Conservation (phyloP, 1,140 invertebrate genomes). For the Calephelis virginiensis region DNA sequence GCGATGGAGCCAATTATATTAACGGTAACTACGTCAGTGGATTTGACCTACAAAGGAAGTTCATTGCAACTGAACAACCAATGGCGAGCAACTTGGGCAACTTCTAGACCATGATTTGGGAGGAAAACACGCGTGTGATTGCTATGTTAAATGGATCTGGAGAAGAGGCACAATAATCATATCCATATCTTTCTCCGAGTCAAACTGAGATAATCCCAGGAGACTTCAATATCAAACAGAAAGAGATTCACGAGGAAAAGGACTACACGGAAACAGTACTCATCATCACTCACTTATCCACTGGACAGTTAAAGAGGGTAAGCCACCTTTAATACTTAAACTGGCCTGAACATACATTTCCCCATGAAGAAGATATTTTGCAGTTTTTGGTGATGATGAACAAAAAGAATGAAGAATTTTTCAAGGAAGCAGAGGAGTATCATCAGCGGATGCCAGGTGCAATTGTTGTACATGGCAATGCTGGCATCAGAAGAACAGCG, state of each 20-base stretch:
- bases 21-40: not conserved
- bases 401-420: not conserved
- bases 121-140: not conserved
- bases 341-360: not conserved
- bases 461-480: not conserved
- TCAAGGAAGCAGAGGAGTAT: not conserved
- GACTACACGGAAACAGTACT: not conserved
- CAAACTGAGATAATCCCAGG: not conserved
- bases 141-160: not conserved
- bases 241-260: not conserved
- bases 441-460: not conserved
- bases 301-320: not conserved
- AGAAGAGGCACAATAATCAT: not conserved
- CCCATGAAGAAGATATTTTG: not conserved
- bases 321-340: not conserved
- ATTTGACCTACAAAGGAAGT: not conserved
- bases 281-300: not conserved
- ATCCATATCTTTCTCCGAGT: not conserved
- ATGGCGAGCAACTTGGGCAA: not conserved
- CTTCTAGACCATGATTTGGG: not conserved
- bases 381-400: not conserved
- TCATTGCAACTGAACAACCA: not conserved
- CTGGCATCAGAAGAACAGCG: not conserved
- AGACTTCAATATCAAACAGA: not conserved
- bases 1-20: not conserved